Conservation (phyloP, 2,888 invertebrate genomes). For the Drosophila multiciliata region DNA sequence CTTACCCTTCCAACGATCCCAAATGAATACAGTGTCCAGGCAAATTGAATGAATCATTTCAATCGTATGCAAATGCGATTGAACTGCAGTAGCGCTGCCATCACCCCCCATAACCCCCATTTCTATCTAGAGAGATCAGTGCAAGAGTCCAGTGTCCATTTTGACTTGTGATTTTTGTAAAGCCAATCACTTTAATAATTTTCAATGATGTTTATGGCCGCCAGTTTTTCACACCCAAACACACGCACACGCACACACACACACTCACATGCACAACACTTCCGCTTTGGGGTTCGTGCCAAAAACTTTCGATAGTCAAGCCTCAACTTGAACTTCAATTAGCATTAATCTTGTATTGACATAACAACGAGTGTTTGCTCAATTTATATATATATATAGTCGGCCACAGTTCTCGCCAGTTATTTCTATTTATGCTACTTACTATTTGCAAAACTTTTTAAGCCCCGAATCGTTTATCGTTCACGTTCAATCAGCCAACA, state of each 20-base stretch:
- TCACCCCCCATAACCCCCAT: not conserved
- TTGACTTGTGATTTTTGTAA: conserved; percentile 26
- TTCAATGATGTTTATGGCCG: conserved; percentile 49
- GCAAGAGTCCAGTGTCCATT: conserved; percentile 1
- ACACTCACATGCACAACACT: conserved; percentile 11
- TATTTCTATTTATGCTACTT: conserved; percentile 28
- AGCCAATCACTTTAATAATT: conserved; percentile 16
- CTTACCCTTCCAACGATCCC: conserved; percentile 20
- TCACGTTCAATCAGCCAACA: conserved; percentile 14
- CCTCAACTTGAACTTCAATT: conserved; percentile 56
- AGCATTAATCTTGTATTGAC: conserved; percentile 67
- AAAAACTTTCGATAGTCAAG: conserved; percentile 54
- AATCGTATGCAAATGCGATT: conserved; percentile 69
- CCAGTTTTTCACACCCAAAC: conserved; percentile 57
- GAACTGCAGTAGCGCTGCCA: conserved; percentile 43
- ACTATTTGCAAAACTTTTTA: conserved; percentile 40
- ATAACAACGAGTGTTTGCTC: conserved; percentile 50
- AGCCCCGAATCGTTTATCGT: conserved; percentile 15
- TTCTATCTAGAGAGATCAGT: not conserved
- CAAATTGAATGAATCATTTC: conserved; percentile 66
- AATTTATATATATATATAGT: conserved; percentile 42
- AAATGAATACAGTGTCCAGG: conserved; percentile 42
- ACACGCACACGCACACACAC: not conserved
- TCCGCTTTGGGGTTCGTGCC: conserved; percentile 41
- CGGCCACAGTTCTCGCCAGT: conserved; percentile 1